Evolutionary conservation across 1,140 invertebrate species (phyloP).

Genomic region (Pogonomyrmex californicus): DNA sequence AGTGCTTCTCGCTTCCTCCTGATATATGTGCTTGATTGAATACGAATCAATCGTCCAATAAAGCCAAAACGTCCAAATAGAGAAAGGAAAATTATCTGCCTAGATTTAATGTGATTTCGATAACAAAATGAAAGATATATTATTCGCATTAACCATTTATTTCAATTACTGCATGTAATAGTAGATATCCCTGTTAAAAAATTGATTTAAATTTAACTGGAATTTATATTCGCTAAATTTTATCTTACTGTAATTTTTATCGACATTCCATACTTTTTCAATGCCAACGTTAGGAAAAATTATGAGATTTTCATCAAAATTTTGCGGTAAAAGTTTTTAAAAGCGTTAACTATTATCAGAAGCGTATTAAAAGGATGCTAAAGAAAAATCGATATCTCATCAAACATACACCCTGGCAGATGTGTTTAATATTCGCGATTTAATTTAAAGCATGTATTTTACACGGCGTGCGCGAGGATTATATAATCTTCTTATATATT

Average conservation of each 20-base stretch:
- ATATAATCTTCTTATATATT: constrained; percentile 34
- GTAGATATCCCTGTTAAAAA: neutral
- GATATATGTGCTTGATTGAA: constrained; percentile 39
- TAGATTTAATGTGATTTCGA: neutral
- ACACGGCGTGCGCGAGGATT: neutral
- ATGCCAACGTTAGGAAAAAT: neutral
- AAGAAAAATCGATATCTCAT: neutral
- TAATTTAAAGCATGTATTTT: neutral
- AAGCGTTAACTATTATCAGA: neutral
- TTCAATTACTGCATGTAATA: neutral
- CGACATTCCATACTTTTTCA: neutral
- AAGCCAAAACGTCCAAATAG: neutral
- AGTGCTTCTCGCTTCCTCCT: constrained; percentile 15
- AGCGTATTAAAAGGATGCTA: neutral
- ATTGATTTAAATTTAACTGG: neutral
- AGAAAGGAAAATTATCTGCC: neutral
- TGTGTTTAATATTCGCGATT: constrained; percentile 15
- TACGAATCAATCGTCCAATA: neutral
- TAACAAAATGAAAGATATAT: neutral
- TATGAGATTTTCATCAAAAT: neutral
- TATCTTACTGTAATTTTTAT: neutral
- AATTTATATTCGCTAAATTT: neutral
- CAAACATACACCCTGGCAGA: neutral
- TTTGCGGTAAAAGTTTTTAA: too few relatives aligned
- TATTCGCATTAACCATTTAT: neutral